Evolutionary conservation across 2,888 invertebrate species (phyloP).

Genomic region (Pollenia labialis): DNA sequence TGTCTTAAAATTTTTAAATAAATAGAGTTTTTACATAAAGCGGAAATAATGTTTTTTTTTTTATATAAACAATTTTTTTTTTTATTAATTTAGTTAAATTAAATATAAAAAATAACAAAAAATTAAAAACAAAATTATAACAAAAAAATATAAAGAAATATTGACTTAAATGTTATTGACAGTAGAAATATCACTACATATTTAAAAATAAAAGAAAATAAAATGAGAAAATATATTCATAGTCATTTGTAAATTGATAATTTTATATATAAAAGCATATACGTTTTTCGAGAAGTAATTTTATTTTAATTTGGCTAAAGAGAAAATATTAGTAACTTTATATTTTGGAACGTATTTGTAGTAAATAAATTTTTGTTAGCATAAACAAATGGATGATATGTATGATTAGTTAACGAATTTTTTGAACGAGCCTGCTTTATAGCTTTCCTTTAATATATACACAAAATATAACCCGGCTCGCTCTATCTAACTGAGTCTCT

Average conservation of each 20-base stretch:
- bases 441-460: conserved; percentile 50
- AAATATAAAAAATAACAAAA: conserved; percentile 50
- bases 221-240: conserved; percentile 33
- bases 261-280: conserved; percentile 29
- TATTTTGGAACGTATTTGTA: background rate
- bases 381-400: conserved; percentile 13
- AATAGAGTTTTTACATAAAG: conserved; percentile 62
- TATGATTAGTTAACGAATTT: conserved; percentile 60
- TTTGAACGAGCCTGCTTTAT: conserved; percentile 60
- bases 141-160: conserved; percentile 47
- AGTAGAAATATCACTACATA: conserved; percentile 71
- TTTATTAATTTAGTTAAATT: conserved; percentile 67
- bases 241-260: background rate
- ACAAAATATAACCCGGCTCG: conserved; percentile 61
- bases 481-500: conserved; percentile 27
- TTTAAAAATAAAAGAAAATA: conserved; percentile 38
- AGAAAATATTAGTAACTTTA: conserved; percentile 58
- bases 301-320: conserved; percentile 20
- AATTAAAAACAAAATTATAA: conserved; percentile 33
- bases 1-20: background rate
- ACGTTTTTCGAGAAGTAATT: conserved; percentile 16
- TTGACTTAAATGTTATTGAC: conserved; percentile 71
- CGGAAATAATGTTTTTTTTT: conserved; percentile 33
- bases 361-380: conserved; percentile 33
- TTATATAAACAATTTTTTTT: conserved; percentile 71